phyloP scores from a whole-genome alignment of 2,113 vertebrate genomes.

The Callorhinus ursinus region DNA sequence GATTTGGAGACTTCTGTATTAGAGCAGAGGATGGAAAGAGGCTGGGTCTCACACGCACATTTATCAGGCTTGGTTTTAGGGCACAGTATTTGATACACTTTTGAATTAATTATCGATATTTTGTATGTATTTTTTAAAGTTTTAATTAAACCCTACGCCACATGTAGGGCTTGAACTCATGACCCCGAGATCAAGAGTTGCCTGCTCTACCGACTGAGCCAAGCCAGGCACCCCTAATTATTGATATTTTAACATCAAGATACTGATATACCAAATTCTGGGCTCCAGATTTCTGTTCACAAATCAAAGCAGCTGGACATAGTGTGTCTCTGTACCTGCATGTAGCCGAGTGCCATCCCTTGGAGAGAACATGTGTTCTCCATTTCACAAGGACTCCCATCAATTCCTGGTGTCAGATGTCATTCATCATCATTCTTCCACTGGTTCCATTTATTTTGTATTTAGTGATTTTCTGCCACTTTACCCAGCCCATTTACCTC shows the following conservation, averaged over 20 bases:
- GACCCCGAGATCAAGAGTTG: neutral
- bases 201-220: neutral
- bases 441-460: constrained; percentile 14
- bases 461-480: constrained; percentile 41
- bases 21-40: neutral
- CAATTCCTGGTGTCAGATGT: neutral
- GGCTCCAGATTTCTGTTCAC: neutral
- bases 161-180: neutral
- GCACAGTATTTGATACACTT: neutral
- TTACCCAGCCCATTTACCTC: neutral
- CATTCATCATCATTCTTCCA: neutral
- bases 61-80: neutral
- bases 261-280: neutral
- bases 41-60: neutral
- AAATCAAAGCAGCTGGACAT: neutral
- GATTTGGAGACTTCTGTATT: neutral
- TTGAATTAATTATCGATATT: neutral
- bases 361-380: neutral
- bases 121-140: neutral
- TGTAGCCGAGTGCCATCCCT: neutral
- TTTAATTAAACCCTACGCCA: neutral
- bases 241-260: neutral
- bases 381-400: neutral
- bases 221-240: neutral
- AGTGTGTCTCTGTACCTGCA: neutral